Base-by-base conservation (phyloP, 2,113 vertebrate genomes). In the Trematomus loennbergii region DNA sequence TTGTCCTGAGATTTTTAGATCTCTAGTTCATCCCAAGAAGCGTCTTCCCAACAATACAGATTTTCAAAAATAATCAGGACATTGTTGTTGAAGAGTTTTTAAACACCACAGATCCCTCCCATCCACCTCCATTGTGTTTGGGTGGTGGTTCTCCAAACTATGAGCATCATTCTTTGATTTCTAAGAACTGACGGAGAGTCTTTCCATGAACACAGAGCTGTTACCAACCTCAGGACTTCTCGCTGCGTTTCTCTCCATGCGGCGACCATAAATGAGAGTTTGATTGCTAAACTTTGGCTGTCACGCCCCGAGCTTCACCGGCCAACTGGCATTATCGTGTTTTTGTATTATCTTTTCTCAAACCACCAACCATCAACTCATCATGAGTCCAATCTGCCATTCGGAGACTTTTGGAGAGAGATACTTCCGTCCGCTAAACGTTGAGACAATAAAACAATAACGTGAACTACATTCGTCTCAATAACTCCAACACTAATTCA, bases 241-340 rank as follows among this genome's bases (percentile, higher is more conserved):
- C 25, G 13, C 4, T 62, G 36, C 36, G 36, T 8, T 5, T 40
- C 36, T 40, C 36, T 8, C 36, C 9, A 52, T 3, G 20, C 45
- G 52, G 68, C 8, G 22, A 9, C 22, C 13, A 13, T 17, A 5
- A 20, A 43, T 7, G 12, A 10, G n/a, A 5, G 12, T 40, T 22
- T 13, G 22, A 25, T 17, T 61, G 20, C 33, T 54, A n/a, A 61
- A 71, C 66, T 49, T 22, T 62, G 58, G 66, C 75, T 78, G 75
- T 46, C 58, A 17, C 16, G 36, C 2, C 0, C 36, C 8, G 36
- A 40, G 36, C 36, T 9, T 40, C 36, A 5, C 36, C 7, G 36
- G 5, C 36, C 36, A 40, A 40, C 36, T 40, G 36, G 36, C 4
- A 40, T 40, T 40, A 1, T 8, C 5, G 5, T 40, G n/a, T 9